phyloP scores from a whole-genome alignment of 2,113 vertebrate species.

The Amphiprion ocellaris region DNA sequence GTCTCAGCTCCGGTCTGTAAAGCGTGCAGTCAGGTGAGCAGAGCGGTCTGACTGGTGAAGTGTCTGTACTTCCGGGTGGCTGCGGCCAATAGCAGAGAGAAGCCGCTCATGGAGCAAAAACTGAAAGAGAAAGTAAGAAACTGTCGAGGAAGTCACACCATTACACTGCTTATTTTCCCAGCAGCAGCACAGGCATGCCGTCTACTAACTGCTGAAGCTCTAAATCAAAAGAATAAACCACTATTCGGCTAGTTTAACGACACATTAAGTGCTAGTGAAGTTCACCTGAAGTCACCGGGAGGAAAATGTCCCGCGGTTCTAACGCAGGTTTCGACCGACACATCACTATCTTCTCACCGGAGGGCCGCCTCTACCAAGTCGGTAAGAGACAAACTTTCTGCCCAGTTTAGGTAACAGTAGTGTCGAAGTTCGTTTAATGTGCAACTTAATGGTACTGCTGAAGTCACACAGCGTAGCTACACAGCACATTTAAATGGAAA shows the following conservation, averaged over 20 bases:
- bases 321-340: constrained; percentile 88
- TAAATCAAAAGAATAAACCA: not conserved
- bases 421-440: not conserved
- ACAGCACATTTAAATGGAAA: not conserved
- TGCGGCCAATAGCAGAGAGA: constrained; percentile 29
- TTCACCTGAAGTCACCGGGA: constrained; percentile 58
- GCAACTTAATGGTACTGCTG: too few relatives aligned
- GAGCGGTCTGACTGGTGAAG: constrained; percentile 14
- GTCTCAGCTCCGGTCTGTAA: too few relatives aligned
- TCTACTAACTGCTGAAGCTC: not conserved
- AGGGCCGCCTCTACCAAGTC: constrained; percentile 88
- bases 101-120: constrained; percentile 41
- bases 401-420: not conserved
- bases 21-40: too few relatives aligned
- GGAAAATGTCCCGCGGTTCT: constrained; percentile 83
- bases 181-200: constrained; percentile 23
- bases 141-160: constrained; percentile 33
- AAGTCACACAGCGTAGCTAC: not conserved
- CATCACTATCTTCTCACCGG: constrained; percentile 88
- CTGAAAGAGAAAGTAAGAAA: constrained; percentile 84
- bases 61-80: constrained; percentile 56
- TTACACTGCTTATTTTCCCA: not conserved
- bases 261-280: not conserved
- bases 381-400: constrained; percentile 71
- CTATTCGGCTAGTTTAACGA: not conserved